A percentile compares a stretch with the other conserved stretches of the same genome.
Conservation (phyloP, 2,797 vertebrate species). For the Lithobates sylvaticus region DNA sequence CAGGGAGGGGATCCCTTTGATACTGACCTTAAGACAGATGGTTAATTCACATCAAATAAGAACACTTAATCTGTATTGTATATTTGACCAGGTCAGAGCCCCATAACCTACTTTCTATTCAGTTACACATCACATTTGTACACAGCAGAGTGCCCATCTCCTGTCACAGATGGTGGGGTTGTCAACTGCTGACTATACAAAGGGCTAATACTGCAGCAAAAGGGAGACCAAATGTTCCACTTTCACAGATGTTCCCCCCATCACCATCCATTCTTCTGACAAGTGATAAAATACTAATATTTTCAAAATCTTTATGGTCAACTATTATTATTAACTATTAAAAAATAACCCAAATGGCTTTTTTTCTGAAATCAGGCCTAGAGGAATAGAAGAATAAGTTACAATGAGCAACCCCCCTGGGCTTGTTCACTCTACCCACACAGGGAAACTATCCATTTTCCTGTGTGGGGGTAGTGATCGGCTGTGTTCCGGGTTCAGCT, state of each 20-base stretch:
- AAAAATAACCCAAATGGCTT: no score
- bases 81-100: neutral
- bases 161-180: conserved; percentile 5
- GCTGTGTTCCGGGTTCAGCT: no score
- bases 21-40: neutral
- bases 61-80: neutral
- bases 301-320: no score
- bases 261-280: neutral
- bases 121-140: neutral
- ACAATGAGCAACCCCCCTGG: neutral
- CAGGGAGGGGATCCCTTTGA: no score
- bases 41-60: conserved; percentile 13
- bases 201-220: neutral
- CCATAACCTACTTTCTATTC: conserved; percentile 4
- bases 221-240: neutral
- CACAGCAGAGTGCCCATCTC: neutral
- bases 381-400: no score
- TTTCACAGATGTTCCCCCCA: conserved; percentile 19
- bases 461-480: no score
- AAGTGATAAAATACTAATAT: neutral
- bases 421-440: no score
- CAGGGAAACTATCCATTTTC: no score
- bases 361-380: no score
- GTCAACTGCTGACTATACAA: conserved; percentile 9
- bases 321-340: no score